A percentile compares a stretch with the other conserved stretches of the same genome.
phyloP scores from a whole-genome alignment of 35 echinoderm and acorn worm species.

The Lytechinus variegatus region DNA sequence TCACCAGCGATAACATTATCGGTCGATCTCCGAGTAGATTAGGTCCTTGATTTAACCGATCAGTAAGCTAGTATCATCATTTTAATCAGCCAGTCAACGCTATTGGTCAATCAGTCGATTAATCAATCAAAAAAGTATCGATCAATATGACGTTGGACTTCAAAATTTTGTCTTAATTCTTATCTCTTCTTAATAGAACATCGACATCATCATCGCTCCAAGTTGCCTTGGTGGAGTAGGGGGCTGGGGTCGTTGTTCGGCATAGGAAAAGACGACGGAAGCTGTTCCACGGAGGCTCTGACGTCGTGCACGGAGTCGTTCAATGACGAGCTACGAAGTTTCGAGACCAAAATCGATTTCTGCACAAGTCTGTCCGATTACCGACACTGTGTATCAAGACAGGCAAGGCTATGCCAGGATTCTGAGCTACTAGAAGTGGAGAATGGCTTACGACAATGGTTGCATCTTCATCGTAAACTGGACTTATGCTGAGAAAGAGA shows the following conservation, averaged over 20 bases:
- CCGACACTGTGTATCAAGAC: slow-evolving; percentile 8
- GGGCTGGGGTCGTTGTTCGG: not conserved
- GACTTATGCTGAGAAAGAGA: not conserved
- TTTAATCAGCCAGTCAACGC: too few species aligned
- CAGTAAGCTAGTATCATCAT: too few species aligned
- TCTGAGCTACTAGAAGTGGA: slow-evolving; percentile 22
- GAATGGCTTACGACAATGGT: not conserved
- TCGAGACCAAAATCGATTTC: not conserved
- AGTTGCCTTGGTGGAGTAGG: not conserved
- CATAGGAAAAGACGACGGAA: not conserved
- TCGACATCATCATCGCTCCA: not conserved
- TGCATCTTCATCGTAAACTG: slow-evolving; percentile 6
- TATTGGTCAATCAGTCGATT: too few species aligned
- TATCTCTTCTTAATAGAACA: not conserved
- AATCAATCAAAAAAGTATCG: too few species aligned
- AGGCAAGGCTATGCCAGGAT: not conserved
- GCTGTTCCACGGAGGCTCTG: not conserved
- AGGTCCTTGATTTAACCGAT: too few species aligned
- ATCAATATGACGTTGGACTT: too few species aligned
- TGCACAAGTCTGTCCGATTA: slow-evolving; percentile 24
- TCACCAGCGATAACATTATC: too few species aligned
- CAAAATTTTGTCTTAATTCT: not conserved
- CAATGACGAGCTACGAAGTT: not conserved
- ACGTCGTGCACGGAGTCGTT: slow-evolving; percentile 26
- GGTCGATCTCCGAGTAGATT: too few species aligned